Base-by-base conservation (phyloP, 1,140 invertebrate genomes). In the Philaenus spumarius region DNA sequence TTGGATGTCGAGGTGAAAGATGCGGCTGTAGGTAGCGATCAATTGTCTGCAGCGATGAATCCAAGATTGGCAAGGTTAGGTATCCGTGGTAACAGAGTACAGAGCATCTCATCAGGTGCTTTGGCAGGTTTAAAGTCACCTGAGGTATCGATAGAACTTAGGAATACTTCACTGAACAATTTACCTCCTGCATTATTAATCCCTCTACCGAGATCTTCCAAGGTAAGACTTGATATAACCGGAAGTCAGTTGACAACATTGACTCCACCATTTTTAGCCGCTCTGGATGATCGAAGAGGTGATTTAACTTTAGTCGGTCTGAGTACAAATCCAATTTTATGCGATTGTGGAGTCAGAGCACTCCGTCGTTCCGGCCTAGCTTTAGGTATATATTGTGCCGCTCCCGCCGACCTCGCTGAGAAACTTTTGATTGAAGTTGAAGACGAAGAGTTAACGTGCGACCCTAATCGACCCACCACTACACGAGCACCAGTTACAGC, bases 1-100 rank as follows among this genome's bases (percentile, higher is more conserved):
- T 71, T 94, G 2, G 87, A 92, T 63, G 83, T 94, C 46, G 93
- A 95, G 75, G 81, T 93, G 1, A 94, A 93, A 70, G 90, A 94
- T 67, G 73, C 83, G 0, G 81, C 81, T 43, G 82, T 94, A 43
- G 84, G 89, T 23, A 83, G 86, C 60, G 89, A 93, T 68, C 89
- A 94, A 67, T 72, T 95, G 12, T 84, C 86, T 57, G 79, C 87
- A 0, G 80, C 82, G 15, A 80, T 86, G 65, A 88, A 91, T 72
- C 86, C 91, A 3, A 75, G 90, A n/a, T 74, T 95, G 0, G 78
- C 80, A 60, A 78, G 82, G 59, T 70, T 95, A 47, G 84, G 83
- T 24, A 75, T 95, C 20, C 77, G 85, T 51, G 93, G 93, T 0
- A 77, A 80, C 23, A 76, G 86, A 61, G 71, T 95, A 5, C 82